These are phyloP conservation scores for Ochropleura plecta DNA, from an alignment of 2,888 invertebrate genomes.

Conservation along the genomic window DNA sequence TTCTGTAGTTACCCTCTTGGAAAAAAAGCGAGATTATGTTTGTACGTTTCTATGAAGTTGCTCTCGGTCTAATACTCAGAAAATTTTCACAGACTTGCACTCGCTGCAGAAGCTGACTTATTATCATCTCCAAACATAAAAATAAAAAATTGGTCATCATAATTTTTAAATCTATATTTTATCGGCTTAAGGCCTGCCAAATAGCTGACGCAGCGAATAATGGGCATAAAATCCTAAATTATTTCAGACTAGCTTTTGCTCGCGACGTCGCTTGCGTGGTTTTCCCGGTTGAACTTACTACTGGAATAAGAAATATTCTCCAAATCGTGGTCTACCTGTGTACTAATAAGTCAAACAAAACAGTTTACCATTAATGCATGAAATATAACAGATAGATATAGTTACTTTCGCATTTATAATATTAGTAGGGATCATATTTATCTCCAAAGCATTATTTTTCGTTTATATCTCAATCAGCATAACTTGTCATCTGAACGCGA, in stretches of 20 bases:
- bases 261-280: background rate
- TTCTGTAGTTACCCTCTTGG: background rate
- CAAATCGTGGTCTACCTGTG: background rate
- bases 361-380: background rate
- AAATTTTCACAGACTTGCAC: constrained; percentile 1
- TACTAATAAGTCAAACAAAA: background rate
- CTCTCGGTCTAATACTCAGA: background rate
- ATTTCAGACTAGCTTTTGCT: background rate
- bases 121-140: constrained; percentile 14
- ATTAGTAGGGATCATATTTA: constrained; percentile 14
- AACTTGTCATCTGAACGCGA: constrained; percentile 19
- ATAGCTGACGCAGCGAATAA: constrained; percentile 11
- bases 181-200: background rate
- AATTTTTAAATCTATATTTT: background rate
- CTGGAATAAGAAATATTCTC: background rate
- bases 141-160: constrained; percentile 21
- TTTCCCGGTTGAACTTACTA: background rate
- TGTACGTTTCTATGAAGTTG: background rate
- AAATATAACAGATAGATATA: background rate
- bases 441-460: constrained; percentile 18
- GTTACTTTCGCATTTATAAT: background rate
- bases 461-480: constrained; percentile 20
- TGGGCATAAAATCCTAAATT: background rate
- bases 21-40: background rate
- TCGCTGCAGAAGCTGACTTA: constrained; percentile 22